Conservation (phyloP, 2,797 vertebrate species). For the Fringilla coelebs region DNA sequence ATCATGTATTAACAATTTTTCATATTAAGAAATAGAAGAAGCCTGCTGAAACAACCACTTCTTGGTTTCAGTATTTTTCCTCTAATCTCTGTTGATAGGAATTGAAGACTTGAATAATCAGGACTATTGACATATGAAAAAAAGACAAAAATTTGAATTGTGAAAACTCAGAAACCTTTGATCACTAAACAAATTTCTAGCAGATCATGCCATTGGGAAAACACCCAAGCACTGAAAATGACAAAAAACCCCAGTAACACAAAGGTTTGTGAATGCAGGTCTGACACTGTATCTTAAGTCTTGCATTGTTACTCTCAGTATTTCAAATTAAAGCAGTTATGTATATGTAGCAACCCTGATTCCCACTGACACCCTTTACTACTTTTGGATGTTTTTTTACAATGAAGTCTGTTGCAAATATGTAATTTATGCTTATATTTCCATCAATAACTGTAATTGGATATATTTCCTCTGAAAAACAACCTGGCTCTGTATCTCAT, state of each 20-base stretch:
- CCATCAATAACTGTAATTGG: neutral
- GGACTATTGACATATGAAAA: neutral
- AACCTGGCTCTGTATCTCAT: neutral
- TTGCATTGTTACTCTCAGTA: neutral
- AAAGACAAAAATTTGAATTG: neutral
- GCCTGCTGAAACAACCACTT: neutral
- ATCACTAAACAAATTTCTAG: neutral
- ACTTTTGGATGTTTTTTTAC: neutral
- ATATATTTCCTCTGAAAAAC: neutral
- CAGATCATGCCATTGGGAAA: neutral
- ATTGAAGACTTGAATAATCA: neutral
- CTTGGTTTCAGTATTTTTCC: neutral
- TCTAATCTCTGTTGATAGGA: neutral
- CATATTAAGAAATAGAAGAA: neutral
- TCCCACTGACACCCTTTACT: neutral
- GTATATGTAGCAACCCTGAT: neutral
- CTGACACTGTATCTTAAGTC: rapidly evolving
- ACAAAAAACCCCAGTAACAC: neutral
- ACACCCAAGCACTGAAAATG: neutral
- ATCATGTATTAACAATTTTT: neutral
- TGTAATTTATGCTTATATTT: neutral
- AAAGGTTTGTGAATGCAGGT: neutral
- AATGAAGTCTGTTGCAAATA: neutral
- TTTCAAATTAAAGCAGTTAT: neutral
- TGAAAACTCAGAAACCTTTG: neutral